These are phyloP conservation scores for Equus quagga DNA, from an alignment of 2,113 vertebrate genomes.

Conservation along the genomic window DNA sequence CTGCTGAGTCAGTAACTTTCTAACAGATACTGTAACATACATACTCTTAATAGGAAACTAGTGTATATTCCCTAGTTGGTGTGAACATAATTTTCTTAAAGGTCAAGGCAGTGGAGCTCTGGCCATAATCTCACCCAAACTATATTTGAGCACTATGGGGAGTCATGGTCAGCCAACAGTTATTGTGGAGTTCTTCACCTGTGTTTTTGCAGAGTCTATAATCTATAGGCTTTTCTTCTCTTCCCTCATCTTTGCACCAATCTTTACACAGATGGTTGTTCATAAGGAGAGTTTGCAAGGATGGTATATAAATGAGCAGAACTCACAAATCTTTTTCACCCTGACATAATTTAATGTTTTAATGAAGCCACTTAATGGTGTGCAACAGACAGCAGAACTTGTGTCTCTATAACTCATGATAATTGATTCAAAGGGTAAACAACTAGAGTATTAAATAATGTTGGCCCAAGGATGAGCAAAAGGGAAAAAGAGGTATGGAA, in stretches of 20 bases:
- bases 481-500: not conserved
- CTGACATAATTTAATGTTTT: slow-evolving; percentile 40
- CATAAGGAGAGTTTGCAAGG: slow-evolving; percentile 53
- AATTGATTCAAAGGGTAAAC: slow-evolving; percentile 52
- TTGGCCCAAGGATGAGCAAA: not conserved
- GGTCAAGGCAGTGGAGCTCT: not conserved
- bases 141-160: not conserved
- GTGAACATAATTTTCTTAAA: not conserved
- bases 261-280: slow-evolving; percentile 69
- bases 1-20: not conserved
- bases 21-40: not conserved
- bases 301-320: slow-evolving; percentile 30
- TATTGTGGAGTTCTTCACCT: not conserved
- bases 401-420: slow-evolving; percentile 5
- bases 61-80: not conserved
- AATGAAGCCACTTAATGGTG: slow-evolving; percentile 46
- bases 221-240: not conserved
- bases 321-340: slow-evolving; percentile 60
- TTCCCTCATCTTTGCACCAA: not conserved
- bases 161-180: not conserved
- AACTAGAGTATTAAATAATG: not conserved
- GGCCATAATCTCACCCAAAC: not conserved
- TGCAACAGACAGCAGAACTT: slow-evolving; percentile 21
- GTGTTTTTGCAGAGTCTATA: not conserved
- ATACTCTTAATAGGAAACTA: not conserved